phyloP scores from a whole-genome alignment of 2,888 invertebrate species.

The Lathronympha strigana region DNA sequence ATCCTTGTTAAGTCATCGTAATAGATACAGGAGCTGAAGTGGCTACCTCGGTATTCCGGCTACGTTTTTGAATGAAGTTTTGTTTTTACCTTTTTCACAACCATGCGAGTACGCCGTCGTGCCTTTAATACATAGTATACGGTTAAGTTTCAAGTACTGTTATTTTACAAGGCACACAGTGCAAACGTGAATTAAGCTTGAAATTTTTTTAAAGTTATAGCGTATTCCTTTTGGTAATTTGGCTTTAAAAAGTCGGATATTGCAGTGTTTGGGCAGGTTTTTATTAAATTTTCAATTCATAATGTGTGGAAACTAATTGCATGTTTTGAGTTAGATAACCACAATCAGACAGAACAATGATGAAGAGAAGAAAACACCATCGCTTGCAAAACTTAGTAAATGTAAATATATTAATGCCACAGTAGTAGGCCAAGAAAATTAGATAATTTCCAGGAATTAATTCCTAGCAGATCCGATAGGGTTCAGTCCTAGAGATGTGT shows the following conservation, averaged over 20 bases:
- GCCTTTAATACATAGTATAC: neutral
- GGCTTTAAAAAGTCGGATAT: neutral
- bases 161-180: constrained; percentile 7
- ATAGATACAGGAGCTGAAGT: neutral
- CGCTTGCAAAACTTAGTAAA: no score
- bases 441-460: no score
- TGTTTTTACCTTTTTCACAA: constrained; percentile 12
- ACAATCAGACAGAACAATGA: no score
- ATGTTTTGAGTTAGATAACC: neutral
- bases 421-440: no score
- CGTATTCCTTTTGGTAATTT: neutral
- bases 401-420: no score
- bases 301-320: neutral
- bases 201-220: neutral
- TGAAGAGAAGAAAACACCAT: no score
- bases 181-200: neutral
- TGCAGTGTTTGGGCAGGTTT: neutral
- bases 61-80: constrained; percentile 21
- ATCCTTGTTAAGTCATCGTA: neutral
- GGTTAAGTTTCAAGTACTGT: constrained; percentile 4
- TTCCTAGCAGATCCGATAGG: no score
- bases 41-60: constrained; percentile 13
- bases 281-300: no score
- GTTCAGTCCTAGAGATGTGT: no score
- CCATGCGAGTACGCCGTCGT: constrained; percentile 9